Evolutionary conservation across 2,888 invertebrate genomes (phyloP).

Genomic region (Nomada goodeniana): DNA sequence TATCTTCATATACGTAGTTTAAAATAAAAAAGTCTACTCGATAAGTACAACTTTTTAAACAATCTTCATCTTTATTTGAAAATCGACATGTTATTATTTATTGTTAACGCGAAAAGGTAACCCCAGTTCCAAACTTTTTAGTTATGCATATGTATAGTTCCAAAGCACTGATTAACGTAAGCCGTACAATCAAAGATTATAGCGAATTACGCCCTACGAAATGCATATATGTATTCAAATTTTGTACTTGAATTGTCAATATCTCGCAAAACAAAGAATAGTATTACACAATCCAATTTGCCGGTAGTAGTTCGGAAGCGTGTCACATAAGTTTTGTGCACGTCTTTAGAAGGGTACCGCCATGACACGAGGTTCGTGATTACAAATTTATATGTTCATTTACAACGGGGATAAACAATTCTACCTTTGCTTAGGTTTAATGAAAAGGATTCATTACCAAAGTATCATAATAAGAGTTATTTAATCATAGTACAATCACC

Average conservation of each 20-base stretch:
- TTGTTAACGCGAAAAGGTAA: background rate
- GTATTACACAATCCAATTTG: conserved; percentile 20
- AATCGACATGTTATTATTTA: background rate
- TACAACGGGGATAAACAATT: background rate
- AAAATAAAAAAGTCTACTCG: background rate
- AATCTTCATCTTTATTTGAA: conserved; percentile 1
- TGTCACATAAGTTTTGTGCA: conserved; percentile 60
- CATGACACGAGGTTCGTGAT: conserved; percentile 77
- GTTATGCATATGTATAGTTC: background rate
- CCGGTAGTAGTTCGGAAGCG: conserved; percentile 54
- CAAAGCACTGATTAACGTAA: conserved; percentile 17
- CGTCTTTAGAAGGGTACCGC: conserved; percentile 74
- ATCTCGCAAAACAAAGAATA: background rate
- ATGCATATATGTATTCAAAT: background rate
- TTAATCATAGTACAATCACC: conserved; percentile 44
- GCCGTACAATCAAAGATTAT: background rate
- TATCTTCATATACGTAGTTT: background rate
- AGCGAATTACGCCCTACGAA: background rate
- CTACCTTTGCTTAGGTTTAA: background rate
- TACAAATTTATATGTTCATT: conserved; percentile 34
- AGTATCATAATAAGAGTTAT: conserved; percentile 1
- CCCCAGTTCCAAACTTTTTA: background rate
- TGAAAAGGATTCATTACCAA: background rate
- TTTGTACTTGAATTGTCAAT: background rate
- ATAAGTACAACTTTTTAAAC: background rate